Conservation (phyloP, 2,888 invertebrate genomes). For the Buathra laborator region DNA sequence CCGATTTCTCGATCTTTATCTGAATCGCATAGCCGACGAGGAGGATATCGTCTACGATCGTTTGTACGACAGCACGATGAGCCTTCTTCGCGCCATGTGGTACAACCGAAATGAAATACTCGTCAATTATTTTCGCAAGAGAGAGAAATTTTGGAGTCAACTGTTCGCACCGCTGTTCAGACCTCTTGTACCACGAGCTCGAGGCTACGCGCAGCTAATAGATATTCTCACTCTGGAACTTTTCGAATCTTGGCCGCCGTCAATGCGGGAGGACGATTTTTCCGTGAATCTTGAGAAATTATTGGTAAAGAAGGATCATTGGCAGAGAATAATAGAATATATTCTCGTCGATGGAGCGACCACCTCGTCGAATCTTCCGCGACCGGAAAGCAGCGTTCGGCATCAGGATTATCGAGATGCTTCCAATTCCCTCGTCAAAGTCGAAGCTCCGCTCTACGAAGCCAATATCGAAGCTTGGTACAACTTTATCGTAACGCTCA, state of each 20-base stretch:
- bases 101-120: constrained; percentile 84
- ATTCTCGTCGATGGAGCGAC: constrained; percentile 72
- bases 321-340: constrained; percentile 79
- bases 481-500: constrained; percentile 82
- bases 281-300: constrained; percentile 79
- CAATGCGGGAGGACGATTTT: constrained; percentile 80
- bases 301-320: constrained; percentile 79
- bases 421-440: constrained; percentile 51
- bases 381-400: not conserved
- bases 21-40: constrained; percentile 80
- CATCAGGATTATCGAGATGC: not conserved
- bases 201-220: constrained; percentile 82
- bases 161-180: constrained; percentile 82
- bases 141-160: constrained; percentile 83
- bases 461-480: constrained; percentile 83
- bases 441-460: constrained; percentile 78
- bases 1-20: constrained; percentile 81
- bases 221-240: constrained; percentile 83
- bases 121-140: constrained; percentile 83
- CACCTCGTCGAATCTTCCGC: constrained; percentile 28
- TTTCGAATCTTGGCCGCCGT: constrained; percentile 78
- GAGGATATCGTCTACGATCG: constrained; percentile 81
- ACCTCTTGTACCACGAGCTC: constrained; percentile 76
- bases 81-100: constrained; percentile 84
- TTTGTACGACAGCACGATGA: constrained; percentile 83